Base-by-base conservation (phyloP, 2,888 invertebrate genomes). In the Thereva unica region DNA sequence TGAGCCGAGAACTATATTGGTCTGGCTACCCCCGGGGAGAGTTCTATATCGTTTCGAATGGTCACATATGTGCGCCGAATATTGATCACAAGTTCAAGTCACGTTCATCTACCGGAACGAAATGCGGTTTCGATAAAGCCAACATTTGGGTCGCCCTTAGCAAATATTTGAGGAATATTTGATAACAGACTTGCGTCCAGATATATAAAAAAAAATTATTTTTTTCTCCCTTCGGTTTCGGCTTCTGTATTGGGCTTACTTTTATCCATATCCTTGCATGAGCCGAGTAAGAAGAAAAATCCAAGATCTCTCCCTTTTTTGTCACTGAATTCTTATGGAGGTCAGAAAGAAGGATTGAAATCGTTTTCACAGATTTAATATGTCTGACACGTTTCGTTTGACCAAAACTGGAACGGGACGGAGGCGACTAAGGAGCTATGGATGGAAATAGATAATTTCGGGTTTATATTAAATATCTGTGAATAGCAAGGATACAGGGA, bases 71-170 rank as follows among this genome's bases (percentile, higher is more conserved):
- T 59, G 57, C 4, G 66, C 23, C 38, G 9, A 63, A 61, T 67
- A 64, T 55, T 69, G 64, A 69, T 69, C 65, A 65, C 44, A 49
- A 23, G 59, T 69, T 69, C 69, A 50, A 67, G 69, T 69, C 69
- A 69, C 69, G 69, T 69, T 54, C 64, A 42, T 64, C 64, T 64
- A 65, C 67, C 69, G 64, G 59, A 67, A 64, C 65, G 61, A 69
- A 69, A 69, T 67, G 69, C 57, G 69, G 66, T 69, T 69, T 69
- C 67, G 69, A 69, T 69, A 69, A 69, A 67, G 69, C 69, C 69
- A 67, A 69, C 64, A 69, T 69, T 69, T 69, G 67, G 69, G 69
- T 69, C 67, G 67, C 64, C 67, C 65, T 69, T 69, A 64, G 69
- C 69, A 69, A 69, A 69, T 69, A 69, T 69, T 69, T 67, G 67